phyloP scores from a whole-genome alignment of 2,113 vertebrate genomes.

The Oreochromis niloticus region DNA sequence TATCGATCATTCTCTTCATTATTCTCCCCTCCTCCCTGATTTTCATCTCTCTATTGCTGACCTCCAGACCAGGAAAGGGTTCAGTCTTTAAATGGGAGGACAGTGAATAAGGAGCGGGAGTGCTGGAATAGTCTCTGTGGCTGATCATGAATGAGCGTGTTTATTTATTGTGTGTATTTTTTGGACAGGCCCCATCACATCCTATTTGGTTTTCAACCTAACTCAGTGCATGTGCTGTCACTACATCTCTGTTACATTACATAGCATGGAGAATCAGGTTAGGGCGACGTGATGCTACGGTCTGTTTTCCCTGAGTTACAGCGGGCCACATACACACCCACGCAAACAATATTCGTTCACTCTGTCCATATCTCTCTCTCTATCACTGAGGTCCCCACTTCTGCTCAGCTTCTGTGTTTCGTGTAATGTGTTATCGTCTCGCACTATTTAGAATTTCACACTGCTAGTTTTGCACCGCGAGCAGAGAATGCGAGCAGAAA shows the following conservation, averaged over 20 bases:
- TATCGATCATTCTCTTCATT: constrained; percentile 63
- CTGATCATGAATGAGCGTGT: neutral
- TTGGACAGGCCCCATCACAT: constrained; percentile 24
- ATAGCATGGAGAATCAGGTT: constrained; percentile 55
- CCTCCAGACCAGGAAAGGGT: constrained; percentile 29
- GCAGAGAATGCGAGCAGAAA: neutral
- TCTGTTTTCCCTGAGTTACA: constrained; percentile 57
- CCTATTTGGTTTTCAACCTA: constrained; percentile 41
- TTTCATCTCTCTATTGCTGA: constrained; percentile 47
- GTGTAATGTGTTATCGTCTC: constrained; percentile 25
- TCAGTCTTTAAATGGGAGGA: constrained; percentile 42
- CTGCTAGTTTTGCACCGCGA: neutral
- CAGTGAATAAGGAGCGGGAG: constrained; percentile 23
- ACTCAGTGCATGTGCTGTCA: constrained; percentile 15
- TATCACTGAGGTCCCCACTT: neutral
- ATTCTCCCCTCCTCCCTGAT: constrained; percentile 33
- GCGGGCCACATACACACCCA: neutral
- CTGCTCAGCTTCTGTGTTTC: constrained; percentile 8
- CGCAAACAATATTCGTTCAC: neutral
- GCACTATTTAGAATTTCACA: constrained; percentile 45
- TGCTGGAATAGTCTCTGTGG: neutral
- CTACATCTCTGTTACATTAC: constrained; percentile 31
- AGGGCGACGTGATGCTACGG: constrained; percentile 20
- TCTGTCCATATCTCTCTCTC: neutral
- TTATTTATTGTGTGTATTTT: constrained; percentile 1